Evolutionary conservation across 2,888 invertebrate species (phyloP).

Genomic region (Cheilosia pagana): DNA sequence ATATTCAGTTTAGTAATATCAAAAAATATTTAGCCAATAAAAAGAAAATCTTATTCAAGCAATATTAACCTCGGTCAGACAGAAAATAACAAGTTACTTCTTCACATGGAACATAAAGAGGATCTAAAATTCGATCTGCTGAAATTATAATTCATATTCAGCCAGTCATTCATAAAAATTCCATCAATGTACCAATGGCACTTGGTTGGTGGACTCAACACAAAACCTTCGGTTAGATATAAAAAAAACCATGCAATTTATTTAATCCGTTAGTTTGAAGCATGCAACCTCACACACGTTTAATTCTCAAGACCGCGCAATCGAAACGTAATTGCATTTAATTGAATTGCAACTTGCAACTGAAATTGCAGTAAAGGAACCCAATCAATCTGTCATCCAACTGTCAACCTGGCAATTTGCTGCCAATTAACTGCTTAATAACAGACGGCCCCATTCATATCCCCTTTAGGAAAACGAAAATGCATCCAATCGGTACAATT

Average conservation of each 20-base stretch:
- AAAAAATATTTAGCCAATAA: no score
- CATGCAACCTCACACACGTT: neutral
- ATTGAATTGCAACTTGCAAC: conserved; percentile 10
- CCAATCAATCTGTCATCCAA: conserved; percentile 41
- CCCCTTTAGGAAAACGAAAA: conserved; percentile 7
- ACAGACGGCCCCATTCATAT: conserved; percentile 23
- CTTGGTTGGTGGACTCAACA: no score
- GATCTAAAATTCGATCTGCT: no score
- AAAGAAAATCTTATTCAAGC: no score
- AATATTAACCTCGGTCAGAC: no score
- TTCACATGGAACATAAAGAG: no score
- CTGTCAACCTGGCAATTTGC: conserved; percentile 9
- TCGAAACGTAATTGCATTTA: conserved; percentile 1
- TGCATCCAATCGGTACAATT: neutral
- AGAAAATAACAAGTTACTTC: no score
- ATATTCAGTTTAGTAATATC: no score
- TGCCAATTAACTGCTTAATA: conserved; percentile 30
- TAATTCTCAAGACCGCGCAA: conserved; percentile 10
- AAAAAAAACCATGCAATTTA: neutral
- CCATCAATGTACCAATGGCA: no score
- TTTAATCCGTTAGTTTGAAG: neutral
- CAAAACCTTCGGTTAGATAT: neutral
- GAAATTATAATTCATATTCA: no score
- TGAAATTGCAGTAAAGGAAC: neutral
- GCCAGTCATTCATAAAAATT: no score